Base-by-base conservation (phyloP, 64 coral and sea anemone species). In the Dendrophyllia cribrosa region DNA sequence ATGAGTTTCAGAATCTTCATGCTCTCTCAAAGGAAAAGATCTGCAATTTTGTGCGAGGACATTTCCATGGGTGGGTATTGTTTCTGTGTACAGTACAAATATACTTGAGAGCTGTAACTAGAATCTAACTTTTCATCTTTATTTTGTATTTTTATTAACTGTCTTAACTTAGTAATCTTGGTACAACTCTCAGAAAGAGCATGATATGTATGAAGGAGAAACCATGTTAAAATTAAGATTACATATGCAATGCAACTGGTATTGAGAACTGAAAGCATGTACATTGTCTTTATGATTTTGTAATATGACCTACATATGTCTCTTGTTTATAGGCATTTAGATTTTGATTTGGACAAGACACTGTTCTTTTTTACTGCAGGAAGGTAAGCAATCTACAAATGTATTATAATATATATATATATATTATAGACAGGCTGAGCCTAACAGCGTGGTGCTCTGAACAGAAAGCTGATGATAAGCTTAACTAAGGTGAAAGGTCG, bases 1-100 rank as follows among this genome's bases (percentile, higher is more conserved):
- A 99, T 61, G 97, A 99, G 62, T 99, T 99, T 85, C 97, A 99
- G 63, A 99, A 99, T 86, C 94, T 99, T 0, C 97, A 99, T 68
- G 97, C 97, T 7, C 76, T 87, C 14, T 90, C 97, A 10, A 99
- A 99, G 51, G 97, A 99, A 11, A 99, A 99, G 63, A 99, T 99
- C 24, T 86, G 75, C 88, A 95, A 96, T 58, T 99, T 99, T 86
- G 94, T 96, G 6, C 85, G 91, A 62, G 97, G 97, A 11, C 97
- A 99, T 81, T 99, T 99, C 23, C 96, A 96, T 81, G 97, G 97
- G 97, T 99, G 85, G 72, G 91, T 80, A 10, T 34, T 34, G 11
- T 47, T 13, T 14, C 11, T 24, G 6, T 4, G 24, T 19, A 44
- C 14, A 44, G 14, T 60, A 12, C 5, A 3, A 17, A 2, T 25